Conservation (phyloP, 2,888 invertebrate genomes). For the Drosophila ezoana region DNA sequence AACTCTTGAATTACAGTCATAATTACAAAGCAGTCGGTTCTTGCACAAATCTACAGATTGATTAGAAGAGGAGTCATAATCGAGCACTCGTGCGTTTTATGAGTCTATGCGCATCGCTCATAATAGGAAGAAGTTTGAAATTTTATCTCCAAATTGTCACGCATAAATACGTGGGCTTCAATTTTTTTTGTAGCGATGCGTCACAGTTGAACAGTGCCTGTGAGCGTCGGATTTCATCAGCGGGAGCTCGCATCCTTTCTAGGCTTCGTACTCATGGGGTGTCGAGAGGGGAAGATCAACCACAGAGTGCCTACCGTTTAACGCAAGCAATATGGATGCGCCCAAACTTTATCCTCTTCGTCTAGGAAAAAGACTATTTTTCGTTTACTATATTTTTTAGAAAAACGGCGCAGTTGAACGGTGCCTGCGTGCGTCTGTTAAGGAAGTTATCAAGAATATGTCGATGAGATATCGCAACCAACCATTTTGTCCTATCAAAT, state of each 20-base stretch:
- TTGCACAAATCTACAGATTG: constrained; percentile 54
- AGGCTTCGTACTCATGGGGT: constrained; percentile 9
- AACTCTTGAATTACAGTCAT: constrained; percentile 61
- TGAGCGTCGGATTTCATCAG: constrained; percentile 48
- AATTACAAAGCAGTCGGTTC: constrained; percentile 34
- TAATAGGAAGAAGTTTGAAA: constrained; percentile 57
- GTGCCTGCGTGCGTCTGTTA: constrained; percentile 58
- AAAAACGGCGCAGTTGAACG: constrained; percentile 60
- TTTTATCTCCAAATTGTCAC: constrained; percentile 35
- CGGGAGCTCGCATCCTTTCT: constrained; percentile 19
- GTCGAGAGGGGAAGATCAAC: constrained; percentile 15
- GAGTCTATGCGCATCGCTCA: constrained; percentile 10
- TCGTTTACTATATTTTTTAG: constrained; percentile 57
- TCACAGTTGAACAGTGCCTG: constrained; percentile 79
- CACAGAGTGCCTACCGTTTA: constrained; percentile 3
- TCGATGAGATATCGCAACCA: constrained; percentile 18
- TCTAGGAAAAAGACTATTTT: constrained; percentile 56
- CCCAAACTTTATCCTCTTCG: constrained; percentile 39
- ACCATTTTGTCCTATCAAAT: constrained; percentile 11
- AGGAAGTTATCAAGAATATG: constrained; percentile 21
- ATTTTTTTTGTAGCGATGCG: constrained; percentile 67
- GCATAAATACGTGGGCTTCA: constrained; percentile 52
- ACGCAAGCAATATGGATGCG: constrained; percentile 11
- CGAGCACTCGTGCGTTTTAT: constrained; percentile 25
- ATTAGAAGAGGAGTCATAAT: constrained; percentile 25